Evolutionary conservation across 2,888 invertebrate genomes (phyloP).

Genomic region (Eupithecia subumbrata): DNA sequence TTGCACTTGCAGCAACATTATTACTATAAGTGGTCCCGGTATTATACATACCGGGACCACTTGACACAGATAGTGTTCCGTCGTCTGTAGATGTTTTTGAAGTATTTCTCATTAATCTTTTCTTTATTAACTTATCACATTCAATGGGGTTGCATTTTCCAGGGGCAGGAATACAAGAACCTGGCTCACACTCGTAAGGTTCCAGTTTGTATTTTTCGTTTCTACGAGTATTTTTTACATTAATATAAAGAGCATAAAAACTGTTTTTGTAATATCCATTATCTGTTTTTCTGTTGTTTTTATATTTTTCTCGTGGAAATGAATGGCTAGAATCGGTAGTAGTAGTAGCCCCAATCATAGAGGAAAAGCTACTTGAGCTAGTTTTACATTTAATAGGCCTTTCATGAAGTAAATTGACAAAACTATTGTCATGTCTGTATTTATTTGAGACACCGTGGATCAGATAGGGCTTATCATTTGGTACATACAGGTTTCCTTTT

Average conservation of each 20-base stretch:
- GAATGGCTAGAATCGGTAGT: slow-evolving; percentile 7
- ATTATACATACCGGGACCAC: slow-evolving; percentile 15
- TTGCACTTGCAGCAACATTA: slow-evolving; percentile 15
- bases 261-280: slow-evolving; percentile 26
- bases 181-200: slow-evolving; percentile 30
- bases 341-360: slow-evolving; percentile 11
- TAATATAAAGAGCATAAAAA: slow-evolving; percentile 38
- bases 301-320: neutral
- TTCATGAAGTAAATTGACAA: slow-evolving; percentile 2
- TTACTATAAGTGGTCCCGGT: too few species aligned
- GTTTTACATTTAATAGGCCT: slow-evolving; percentile 4
- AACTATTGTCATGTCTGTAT: neutral
- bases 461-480: neutral
- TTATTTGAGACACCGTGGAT: slow-evolving; percentile 2
- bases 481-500: neutral
- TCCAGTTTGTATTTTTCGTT: slow-evolving; percentile 36
- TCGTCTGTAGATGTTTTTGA: slow-evolving; percentile 33
- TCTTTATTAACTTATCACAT: slow-evolving; percentile 47
- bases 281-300: neutral
- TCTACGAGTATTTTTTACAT: slow-evolving; percentile 29
- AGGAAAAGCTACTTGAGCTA: slow-evolving; percentile 22
- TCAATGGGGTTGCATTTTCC: slow-evolving; percentile 42
- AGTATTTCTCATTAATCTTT: slow-evolving; percentile 25
- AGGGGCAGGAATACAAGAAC: slow-evolving; percentile 7
- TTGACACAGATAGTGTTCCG: slow-evolving; percentile 36